phyloP scores from a whole-genome alignment of 2,888 invertebrate species.

The Limnephilus auricula region DNA sequence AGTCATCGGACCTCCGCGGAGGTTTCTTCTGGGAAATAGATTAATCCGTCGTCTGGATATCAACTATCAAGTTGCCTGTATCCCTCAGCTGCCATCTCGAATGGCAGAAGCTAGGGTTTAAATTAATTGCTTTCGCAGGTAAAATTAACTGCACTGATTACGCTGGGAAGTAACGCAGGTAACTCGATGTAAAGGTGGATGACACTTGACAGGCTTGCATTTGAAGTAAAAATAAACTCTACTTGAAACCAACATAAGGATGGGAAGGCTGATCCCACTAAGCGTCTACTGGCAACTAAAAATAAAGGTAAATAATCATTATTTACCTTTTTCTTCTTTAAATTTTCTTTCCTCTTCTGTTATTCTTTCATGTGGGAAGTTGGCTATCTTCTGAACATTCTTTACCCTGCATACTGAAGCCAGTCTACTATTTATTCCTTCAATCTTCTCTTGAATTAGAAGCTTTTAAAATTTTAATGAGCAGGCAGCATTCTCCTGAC shows the following conservation, averaged over 20 bases:
- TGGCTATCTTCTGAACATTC: too few species aligned
- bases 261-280: neutral
- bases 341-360: too few species aligned
- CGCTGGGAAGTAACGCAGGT: neutral
- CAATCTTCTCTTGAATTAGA: too few species aligned
- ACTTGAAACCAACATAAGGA: neutral
- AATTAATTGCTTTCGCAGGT: constrained; percentile 14
- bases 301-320: neutral
- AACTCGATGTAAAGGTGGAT: neutral
- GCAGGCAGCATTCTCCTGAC: too few species aligned
- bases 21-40: neutral
- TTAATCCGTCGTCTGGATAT: neutral
- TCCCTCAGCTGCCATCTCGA: constrained; percentile 3
- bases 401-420: too few species aligned
- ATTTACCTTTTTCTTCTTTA: too few species aligned
- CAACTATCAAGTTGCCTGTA: neutral
- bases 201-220: neutral
- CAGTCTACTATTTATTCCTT: too few species aligned
- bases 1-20: neutral
- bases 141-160: constrained; percentile 13
- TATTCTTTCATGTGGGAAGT: too few species aligned
- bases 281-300: neutral
- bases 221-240: neutral
- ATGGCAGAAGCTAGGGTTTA: constrained; percentile 6
- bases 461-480: too few species aligned